Evolutionary conservation across 2,113 vertebrate species (phyloP).

Genomic region (Amazona guildingii): DNA sequence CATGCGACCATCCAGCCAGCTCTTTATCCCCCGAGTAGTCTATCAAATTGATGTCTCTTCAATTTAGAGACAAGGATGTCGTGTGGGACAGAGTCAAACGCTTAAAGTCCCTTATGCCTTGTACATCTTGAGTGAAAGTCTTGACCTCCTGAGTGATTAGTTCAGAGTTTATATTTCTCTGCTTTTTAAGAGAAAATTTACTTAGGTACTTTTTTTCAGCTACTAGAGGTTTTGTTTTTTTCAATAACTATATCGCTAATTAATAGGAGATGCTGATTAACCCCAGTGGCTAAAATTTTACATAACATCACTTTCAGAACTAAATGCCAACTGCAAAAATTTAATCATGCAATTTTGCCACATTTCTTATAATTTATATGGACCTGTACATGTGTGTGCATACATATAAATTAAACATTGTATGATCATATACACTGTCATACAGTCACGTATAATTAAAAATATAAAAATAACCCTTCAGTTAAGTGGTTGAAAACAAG

Average conservation of each 20-base stretch:
- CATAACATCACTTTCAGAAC: neutral
- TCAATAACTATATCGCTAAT: neutral
- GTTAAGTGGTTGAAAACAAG: neutral
- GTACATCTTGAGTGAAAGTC: neutral
- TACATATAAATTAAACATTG: neutral
- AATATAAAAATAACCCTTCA: neutral
- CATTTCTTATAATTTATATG: neutral
- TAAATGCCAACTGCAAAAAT: neutral
- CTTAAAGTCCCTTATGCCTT: neutral
- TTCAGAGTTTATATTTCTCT: neutral
- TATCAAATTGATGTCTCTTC: too few species aligned
- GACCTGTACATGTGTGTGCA: accelerated
- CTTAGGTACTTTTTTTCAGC: neutral
- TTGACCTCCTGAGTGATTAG: neutral
- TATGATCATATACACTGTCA: neutral
- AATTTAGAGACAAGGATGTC: too few species aligned
- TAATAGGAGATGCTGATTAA: neutral
- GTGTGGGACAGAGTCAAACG: too few species aligned
- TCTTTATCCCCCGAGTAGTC: too few species aligned
- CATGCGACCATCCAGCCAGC: too few species aligned
- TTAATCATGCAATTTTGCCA: neutral
- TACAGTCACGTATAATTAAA: neutral
- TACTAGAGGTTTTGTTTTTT: neutral
- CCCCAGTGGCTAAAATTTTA: neutral
- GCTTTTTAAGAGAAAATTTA: neutral